Percentiles rank a stretch among this genome's conserved stretches.
Conservation (phyloP, 1,140 invertebrate species). For the Penaeus vannamei region DNA sequence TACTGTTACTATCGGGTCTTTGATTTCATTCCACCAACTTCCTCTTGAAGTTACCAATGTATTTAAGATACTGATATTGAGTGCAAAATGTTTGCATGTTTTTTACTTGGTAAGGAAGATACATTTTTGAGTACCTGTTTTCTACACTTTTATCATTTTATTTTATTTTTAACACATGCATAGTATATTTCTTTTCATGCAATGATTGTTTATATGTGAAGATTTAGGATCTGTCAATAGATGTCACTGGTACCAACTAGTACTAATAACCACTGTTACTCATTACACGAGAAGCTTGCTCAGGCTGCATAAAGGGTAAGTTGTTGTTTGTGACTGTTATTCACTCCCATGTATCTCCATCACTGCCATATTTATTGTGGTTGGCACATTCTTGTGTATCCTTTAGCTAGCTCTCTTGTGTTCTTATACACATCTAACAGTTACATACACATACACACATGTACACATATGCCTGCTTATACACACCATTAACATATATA, state of each 20-base stretch:
- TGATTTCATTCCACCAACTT: too few species aligned
- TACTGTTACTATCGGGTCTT: too few species aligned
- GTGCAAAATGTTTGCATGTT: too few species aligned
- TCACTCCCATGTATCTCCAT: background rate
- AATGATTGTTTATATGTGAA: too few species aligned
- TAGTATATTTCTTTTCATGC: too few species aligned
- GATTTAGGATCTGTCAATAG: too few species aligned
- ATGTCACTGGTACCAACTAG: background rate
- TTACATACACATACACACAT: background rate
- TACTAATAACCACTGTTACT: conserved; percentile 50
- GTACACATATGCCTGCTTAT: background rate
- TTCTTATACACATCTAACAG: background rate
- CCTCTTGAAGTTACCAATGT: too few species aligned
- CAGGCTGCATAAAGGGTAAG: conserved; percentile 55
- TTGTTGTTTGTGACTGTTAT: conserved; percentile 5
- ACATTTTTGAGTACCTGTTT: too few species aligned
- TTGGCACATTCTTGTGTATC: conserved; percentile 22
- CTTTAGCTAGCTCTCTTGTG: conserved; percentile 18
- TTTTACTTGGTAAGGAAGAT: too few species aligned
- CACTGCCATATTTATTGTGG: conserved; percentile 15
- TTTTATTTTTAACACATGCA: too few species aligned
- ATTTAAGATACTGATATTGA: too few species aligned
- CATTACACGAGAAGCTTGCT: conserved; percentile 51
- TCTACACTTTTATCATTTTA: too few species aligned
- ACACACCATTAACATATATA: background rate